Conservation (phyloP, 2,888 invertebrate genomes). For the Zhuqinia jingwanae region DNA sequence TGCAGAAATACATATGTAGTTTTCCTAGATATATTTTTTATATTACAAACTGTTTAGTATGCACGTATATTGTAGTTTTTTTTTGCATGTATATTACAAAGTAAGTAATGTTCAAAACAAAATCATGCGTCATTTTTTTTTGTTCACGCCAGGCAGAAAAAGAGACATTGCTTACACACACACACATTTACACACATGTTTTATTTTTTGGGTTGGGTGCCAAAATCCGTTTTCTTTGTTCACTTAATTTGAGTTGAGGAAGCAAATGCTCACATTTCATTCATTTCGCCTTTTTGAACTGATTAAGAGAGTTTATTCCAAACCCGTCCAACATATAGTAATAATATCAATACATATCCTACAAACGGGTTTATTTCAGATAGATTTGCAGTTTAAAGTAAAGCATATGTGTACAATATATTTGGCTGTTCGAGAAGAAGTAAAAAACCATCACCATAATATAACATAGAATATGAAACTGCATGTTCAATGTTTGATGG, state of each 20-base stretch:
- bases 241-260: constrained; percentile 69
- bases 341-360: too few species aligned
- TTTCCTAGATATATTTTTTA: too few species aligned
- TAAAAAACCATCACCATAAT: too few species aligned
- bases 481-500: too few species aligned
- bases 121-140: background rate
- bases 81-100: background rate
- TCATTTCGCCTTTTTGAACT: constrained; percentile 43
- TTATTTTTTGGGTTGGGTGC: constrained; percentile 32
- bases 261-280: constrained; percentile 65
- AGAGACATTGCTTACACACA: background rate
- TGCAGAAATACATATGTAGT: too few species aligned
- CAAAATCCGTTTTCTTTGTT: constrained; percentile 65
- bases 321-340: background rate
- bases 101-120: background rate
- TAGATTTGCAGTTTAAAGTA: too few species aligned
- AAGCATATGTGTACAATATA: too few species aligned
- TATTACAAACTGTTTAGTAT: too few species aligned
- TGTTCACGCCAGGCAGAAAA: background rate
- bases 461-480: too few species aligned
- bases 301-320: background rate
- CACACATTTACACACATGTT: constrained; percentile 19
- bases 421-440: too few species aligned
- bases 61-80: background rate
- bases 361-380: too few species aligned